Evolutionary conservation across 2,113 vertebrate species (phyloP), one percentile per base, ranked within the genome.

Genomic region (Gopherus flavomarginatus): DNA sequence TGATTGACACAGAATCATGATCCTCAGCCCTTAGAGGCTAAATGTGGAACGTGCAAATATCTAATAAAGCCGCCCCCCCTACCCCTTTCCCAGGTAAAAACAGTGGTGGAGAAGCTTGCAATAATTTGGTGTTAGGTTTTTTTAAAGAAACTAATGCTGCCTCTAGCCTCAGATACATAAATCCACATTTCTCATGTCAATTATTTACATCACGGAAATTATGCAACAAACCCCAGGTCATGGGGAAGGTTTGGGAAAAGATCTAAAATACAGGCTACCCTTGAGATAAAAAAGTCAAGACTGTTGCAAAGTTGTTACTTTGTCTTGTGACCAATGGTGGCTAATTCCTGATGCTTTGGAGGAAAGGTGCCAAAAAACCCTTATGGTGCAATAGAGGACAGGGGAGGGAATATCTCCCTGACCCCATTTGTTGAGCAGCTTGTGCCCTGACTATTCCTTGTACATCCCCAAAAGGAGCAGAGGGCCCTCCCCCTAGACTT

Each of bases 31-130:
- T 54, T 31, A 69, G 21, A 80, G n/a, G 50, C 72, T 72, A 52
- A 85, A 2, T 2, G n/a, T 47, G 42, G 42, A 3, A 14, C 0
- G 0, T 49, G 6, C 47, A 44, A 13, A 11, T 6, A n/a, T 22
- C 17, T 65, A 75, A 62, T 62, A 22, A 81, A 59, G 13, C 54
- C 11, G 57, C 1, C 5, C 38, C 53, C 69, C 17, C 1, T 1
- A 0, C 31, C 56, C n/a, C 47, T 31, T 62, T 27, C 27, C 57
- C 11, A 49, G 31, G 38, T 59, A 47, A 6, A 77, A 77, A 44
- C 24, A 77, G 24, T 26, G 38, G 72, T 44, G 38, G 22, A 38
- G 38, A 42, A 44, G 69, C 72, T 44, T 12, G 72, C 38, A 7
- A 47, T 42, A 27, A 22, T 77, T 59, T 42, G 11, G 29, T 62